Base-by-base conservation (phyloP, 2,888 invertebrate genomes). In the Cataglyphis altisquamis region DNA sequence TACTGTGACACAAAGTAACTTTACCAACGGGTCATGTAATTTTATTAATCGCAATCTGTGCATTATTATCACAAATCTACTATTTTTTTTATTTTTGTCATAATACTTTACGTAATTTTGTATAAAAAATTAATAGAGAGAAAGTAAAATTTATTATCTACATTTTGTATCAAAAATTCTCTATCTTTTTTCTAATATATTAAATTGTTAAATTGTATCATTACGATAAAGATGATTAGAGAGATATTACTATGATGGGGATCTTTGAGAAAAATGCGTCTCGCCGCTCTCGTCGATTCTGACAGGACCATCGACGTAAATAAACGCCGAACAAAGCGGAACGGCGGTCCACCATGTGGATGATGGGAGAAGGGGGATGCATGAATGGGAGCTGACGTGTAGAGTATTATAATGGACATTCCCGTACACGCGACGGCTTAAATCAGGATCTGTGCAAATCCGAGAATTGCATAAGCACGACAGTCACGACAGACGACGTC, bases 271-370 rank as follows among this genome's bases (percentile, higher is more conserved):
- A 36, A 66, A 48, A 45, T 62, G 48, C 66, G 25, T 52, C 64
- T 64, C 75, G 62, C 48, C 36, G 21, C 36, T 63, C 10, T 63
- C 15, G 74, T 48, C 75, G 70, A 68, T 41, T 18, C 9, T 41
- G 21, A 67, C 18, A 36, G 5, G 18, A 77, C n/a, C 15, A 15
- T 62, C 68, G 41, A 77, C 66, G 8, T 4, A 45, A 18, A 74
- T n/a, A 80, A 82, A 83, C 83, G 81, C 82, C 62, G 70, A 72
- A 89, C 89, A 89, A 89, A 86, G 86, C 85, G 66, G 15, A 62
- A n/a, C 25, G 62, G 18, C 25, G n/a, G 63, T 74, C 70, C 60
- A 25, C 25, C 29, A 84, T 89, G 89, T n/a, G 73, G 75, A 66
- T 89, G 89, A 89, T 86, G 85, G 48, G 25, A 15, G n/a, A 15